Evolutionary conservation across 2,888 invertebrate genomes (phyloP), one percentile per base, ranked within the genome.

Genomic region (Hylaea fasciaria): DNA sequence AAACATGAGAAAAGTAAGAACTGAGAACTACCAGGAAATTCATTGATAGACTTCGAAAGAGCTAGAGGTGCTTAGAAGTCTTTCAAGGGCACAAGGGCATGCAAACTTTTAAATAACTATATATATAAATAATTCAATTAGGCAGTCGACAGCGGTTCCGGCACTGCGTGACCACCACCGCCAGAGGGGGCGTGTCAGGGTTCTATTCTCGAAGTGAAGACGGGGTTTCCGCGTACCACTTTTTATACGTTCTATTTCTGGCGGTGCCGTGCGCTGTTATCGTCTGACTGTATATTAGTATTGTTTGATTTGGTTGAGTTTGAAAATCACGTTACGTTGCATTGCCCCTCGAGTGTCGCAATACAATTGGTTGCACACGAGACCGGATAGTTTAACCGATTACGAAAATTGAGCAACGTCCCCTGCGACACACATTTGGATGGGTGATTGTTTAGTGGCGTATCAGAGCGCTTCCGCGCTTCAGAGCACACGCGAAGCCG

Each of bases 181-280:
- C 17, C 32, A 28, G 45, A 22, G 43, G 43, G 16, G 64, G 63
- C 70, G 68, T 74, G 70, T 70, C 67, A 64, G 71, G 39, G 62
- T 57, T 79, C 81, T 86, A 86, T 85, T 83, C 81, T 74, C 57
- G 73, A 69, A 64, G 53, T 77, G 68, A 70, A 72, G 78, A 82
- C 80, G 81, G 77, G 74, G 80, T 82, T 86, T 87, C 86, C 86
- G 82, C 80, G 79, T 83, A 77, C 69, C 69, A 75, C 71, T 78
- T 79, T 80, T 78, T 76, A 71, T 73, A 71, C 63, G 57, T 62
- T 77, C 81, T 87, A 86, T 85, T 85, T 81, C 67, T 44, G 68
- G 47, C 72, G 74, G 71, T 74, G 78, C 73, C 75, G 76, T 73
- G 65, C 67, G 67, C 65, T 49, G 46, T 62, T 63, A 29, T 59